These are phyloP conservation scores for Temnothorax nylanderi DNA, from an alignment of 1,140 invertebrate species.

Conservation along the genomic window DNA sequence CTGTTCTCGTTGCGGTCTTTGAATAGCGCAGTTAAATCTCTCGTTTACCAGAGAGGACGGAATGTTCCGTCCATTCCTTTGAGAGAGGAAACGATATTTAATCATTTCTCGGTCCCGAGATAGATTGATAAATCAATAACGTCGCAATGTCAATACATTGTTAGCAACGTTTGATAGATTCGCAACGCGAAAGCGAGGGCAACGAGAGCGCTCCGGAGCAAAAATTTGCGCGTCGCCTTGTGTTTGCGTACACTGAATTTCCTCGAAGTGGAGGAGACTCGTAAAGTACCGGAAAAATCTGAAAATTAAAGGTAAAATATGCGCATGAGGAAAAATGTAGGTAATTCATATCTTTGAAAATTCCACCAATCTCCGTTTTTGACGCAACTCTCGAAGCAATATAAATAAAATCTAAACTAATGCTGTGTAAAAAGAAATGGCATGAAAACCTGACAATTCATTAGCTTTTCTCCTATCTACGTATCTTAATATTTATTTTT, in stretches of 20 bases:
- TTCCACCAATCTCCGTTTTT: background rate
- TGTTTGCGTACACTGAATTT: constrained; percentile 33
- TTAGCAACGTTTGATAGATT: constrained; percentile 43
- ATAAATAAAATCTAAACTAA: background rate
- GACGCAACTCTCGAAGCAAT: background rate
- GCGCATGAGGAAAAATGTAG: background rate
- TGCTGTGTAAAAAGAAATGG: background rate
- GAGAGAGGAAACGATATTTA: constrained; percentile 38
- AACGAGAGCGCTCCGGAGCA: background rate
- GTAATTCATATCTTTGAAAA: constrained; percentile 24
- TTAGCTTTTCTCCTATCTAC: background rate
- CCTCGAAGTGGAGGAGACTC: background rate
- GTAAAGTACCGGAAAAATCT: constrained; percentile 27
- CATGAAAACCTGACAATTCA: background rate
- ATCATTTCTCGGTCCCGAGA: constrained; percentile 33
- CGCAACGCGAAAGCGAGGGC: background rate
- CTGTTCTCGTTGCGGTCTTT: background rate
- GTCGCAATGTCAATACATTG: constrained; percentile 48
- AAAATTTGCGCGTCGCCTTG: constrained; percentile 27
- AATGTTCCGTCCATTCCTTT: background rate
- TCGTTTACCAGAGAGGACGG: background rate
- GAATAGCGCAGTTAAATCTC: constrained; percentile 10
- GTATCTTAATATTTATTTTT: constrained; percentile 4
- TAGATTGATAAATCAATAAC: constrained; percentile 55
- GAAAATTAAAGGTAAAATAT: constrained; percentile 24